Conservation (phyloP, 2,888 invertebrate species). For the Ochropleura plecta region DNA sequence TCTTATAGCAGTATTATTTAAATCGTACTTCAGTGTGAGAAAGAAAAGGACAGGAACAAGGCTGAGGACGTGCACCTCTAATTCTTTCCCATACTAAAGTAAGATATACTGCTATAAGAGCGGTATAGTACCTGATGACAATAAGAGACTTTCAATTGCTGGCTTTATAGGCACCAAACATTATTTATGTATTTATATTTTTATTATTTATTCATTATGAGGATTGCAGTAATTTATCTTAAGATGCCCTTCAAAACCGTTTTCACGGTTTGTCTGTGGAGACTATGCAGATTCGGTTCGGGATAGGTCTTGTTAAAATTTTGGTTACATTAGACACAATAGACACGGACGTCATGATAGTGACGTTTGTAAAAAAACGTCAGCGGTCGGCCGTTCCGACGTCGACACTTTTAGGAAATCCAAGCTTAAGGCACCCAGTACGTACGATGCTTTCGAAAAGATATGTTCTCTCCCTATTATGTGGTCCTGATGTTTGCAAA, state of each 20-base stretch:
- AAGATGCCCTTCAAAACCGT: background rate
- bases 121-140: background rate
- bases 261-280: background rate
- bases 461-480: conserved; percentile 5
- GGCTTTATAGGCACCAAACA: background rate
- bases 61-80: background rate
- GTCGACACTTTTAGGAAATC: background rate
- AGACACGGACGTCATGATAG: background rate
- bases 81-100: background rate
- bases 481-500: conserved; percentile 2
- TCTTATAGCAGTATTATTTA: background rate
- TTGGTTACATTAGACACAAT: background rate
- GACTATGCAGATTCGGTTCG: background rate
- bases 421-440: background rate
- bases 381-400: background rate
- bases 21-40: background rate
- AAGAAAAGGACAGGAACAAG: background rate
- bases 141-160: background rate
- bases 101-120: background rate
- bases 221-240: background rate
- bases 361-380: background rate
- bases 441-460: background rate
- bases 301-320: background rate
- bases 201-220: background rate
- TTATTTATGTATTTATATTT: background rate